Conservation (phyloP, 2,113 vertebrate species). For the Agelaius phoeniceus region DNA sequence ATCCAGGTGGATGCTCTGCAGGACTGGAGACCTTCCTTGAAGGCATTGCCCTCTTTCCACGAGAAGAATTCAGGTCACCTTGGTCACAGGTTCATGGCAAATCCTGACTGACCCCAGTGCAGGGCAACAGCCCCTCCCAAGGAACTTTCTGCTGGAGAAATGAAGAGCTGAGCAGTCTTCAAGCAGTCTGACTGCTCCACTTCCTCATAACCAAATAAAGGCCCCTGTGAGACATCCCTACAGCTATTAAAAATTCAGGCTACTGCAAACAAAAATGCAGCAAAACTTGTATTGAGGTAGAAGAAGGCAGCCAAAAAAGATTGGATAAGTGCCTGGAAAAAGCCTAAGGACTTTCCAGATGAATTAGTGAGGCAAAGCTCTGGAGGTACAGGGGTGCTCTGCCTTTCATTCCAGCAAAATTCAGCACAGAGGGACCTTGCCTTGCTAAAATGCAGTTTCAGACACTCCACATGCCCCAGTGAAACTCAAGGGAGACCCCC, state of each 20-base stretch:
- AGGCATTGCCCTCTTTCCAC: neutral
- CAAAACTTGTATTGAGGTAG: conserved; percentile 15
- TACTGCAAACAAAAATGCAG: conserved; percentile 46
- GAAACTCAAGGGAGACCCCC: neutral
- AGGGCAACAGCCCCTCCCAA: neutral
- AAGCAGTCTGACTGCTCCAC: neutral
- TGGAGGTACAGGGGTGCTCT: neutral
- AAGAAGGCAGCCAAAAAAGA: conserved; percentile 9
- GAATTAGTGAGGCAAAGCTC: neutral
- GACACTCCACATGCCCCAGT: neutral
- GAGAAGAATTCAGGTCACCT: neutral
- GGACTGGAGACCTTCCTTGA: neutral
- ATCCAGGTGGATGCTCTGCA: neutral
- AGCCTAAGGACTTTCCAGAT: neutral
- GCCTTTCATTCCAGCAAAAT: neutral
- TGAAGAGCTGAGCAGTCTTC: neutral
- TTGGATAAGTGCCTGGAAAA: conserved; percentile 52
- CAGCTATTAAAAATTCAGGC: conserved; percentile 26
- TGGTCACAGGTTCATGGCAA: neutral
- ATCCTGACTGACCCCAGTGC: neutral
- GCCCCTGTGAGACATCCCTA: neutral
- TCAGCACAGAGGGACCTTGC: rapidly evolving
- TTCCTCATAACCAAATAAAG: neutral
- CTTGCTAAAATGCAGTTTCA: neutral
- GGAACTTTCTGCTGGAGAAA: neutral